Evolutionary conservation across 2,888 invertebrate genomes (phyloP).

Genomic region (Adelphocoris suturalis): DNA sequence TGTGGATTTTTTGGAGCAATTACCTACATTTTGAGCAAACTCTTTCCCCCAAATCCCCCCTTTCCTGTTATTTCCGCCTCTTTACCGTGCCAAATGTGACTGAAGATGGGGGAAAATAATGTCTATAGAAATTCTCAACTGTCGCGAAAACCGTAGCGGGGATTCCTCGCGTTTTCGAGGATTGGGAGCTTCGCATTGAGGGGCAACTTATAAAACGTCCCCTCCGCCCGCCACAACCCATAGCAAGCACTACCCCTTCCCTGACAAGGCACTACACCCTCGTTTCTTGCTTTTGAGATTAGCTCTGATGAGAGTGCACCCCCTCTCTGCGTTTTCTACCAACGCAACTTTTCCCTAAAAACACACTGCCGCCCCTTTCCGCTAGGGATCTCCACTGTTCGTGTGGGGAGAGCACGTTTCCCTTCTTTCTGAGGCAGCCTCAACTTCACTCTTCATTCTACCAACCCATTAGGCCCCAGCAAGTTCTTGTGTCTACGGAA

Average conservation of each 20-base stretch:
- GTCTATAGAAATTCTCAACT: not conserved
- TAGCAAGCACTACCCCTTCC: not conserved
- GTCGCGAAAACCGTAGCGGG: not conserved
- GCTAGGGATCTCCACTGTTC: constrained; percentile 21
- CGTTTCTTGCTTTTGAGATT: constrained; percentile 59
- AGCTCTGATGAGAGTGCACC: constrained; percentile 76
- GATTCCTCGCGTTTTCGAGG: constrained; percentile 1
- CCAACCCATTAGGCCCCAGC: constrained; percentile 67
- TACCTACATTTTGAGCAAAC: no score
- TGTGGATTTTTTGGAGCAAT: no score
- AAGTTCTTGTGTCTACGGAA: constrained; percentile 71
- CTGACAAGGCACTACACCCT: not conserved
- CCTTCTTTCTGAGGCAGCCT: constrained; percentile 8
- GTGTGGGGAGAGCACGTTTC: constrained; percentile 37
- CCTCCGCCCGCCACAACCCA: not conserved
- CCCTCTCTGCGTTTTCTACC: constrained; percentile 27
- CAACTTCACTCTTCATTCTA: constrained; percentile 70
- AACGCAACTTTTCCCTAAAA: constrained; percentile 57
- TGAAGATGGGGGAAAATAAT: not conserved
- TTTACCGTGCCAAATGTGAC: not conserved
- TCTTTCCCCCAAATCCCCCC: no score
- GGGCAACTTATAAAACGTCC: constrained; percentile 27
- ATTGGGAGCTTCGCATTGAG: not conserved
- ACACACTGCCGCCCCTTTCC: constrained; percentile 60
- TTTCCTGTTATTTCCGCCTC: not conserved